These are phyloP conservation scores for Sparus aurata DNA, from an alignment of 2,797 vertebrate genomes.

Conservation along the genomic window DNA sequence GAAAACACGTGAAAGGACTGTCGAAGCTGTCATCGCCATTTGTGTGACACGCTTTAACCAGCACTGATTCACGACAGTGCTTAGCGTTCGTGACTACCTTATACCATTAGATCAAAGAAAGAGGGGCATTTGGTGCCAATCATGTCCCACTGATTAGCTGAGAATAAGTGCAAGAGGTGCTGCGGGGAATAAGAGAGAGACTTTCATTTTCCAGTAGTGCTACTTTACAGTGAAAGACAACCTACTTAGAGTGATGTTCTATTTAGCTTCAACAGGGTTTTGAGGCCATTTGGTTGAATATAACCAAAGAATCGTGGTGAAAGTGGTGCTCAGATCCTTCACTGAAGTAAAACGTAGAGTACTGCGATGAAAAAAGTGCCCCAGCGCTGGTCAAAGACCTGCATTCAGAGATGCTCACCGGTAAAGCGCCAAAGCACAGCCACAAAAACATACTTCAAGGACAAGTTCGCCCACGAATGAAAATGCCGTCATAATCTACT, in stretches of 20 bases:
- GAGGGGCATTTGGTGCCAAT: constrained; percentile 17
- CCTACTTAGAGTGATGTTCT: not conserved
- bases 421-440: no score
- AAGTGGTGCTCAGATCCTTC: not conserved
- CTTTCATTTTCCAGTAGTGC: not conserved
- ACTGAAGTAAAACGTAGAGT: not conserved
- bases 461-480: no score
- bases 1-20: not conserved
- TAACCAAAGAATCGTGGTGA: not conserved
- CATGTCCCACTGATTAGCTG: constrained; percentile 25
- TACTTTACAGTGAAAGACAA: not conserved
- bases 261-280: not conserved
- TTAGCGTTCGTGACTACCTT: not conserved
- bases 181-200: not conserved
- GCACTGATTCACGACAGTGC: not conserved
- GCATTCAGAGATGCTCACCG: not conserved
- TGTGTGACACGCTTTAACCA: constrained; percentile 2
- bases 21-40: constrained; percentile 2
- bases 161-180: constrained; percentile 10
- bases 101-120: not conserved
- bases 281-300: not conserved
- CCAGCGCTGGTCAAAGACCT: not conserved
- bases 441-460: no score
- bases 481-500: no score
- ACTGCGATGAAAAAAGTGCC: not conserved